Conservation (phyloP, 2,797 vertebrate genomes). For the Hylomyscus alleni region DNA sequence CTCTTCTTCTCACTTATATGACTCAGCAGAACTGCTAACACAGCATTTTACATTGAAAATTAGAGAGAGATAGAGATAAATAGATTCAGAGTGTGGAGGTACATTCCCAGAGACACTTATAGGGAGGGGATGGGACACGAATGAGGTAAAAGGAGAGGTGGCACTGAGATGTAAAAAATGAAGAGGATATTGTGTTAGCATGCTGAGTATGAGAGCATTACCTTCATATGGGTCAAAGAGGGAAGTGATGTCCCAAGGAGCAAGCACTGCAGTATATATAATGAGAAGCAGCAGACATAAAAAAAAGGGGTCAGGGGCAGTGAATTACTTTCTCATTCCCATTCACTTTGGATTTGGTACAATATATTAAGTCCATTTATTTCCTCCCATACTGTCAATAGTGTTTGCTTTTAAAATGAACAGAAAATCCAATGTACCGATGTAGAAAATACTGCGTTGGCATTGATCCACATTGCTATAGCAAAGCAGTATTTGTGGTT, state of each 20-base stretch:
- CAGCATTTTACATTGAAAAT: conserved; percentile 50
- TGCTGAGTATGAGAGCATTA: background rate
- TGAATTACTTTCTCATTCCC: background rate
- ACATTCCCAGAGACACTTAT: background rate
- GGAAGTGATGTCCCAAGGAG: background rate
- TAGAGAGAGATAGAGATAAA: background rate
- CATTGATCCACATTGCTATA: conserved; percentile 38
- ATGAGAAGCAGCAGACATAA: conserved; percentile 20
- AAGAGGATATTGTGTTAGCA: background rate
- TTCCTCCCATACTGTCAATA: background rate
- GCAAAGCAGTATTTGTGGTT: conserved; percentile 57
- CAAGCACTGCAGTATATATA: background rate
- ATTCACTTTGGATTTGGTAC: background rate
- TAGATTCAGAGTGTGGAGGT: background rate
- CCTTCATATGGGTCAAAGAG: background rate
- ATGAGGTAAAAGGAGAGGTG: background rate
- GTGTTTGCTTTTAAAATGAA: conserved; percentile 61
- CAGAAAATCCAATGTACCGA: conserved; percentile 55
- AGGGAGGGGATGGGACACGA: too few relatives aligned
- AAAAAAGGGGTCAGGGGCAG: background rate
- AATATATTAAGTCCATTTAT: background rate
- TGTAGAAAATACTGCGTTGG: conserved; percentile 33
- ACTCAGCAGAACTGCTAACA: background rate
- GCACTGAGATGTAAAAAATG: background rate
- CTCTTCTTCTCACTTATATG: background rate